Conservation (phyloP, 2,113 vertebrate genomes). For the Opisthocomus hoazin region DNA sequence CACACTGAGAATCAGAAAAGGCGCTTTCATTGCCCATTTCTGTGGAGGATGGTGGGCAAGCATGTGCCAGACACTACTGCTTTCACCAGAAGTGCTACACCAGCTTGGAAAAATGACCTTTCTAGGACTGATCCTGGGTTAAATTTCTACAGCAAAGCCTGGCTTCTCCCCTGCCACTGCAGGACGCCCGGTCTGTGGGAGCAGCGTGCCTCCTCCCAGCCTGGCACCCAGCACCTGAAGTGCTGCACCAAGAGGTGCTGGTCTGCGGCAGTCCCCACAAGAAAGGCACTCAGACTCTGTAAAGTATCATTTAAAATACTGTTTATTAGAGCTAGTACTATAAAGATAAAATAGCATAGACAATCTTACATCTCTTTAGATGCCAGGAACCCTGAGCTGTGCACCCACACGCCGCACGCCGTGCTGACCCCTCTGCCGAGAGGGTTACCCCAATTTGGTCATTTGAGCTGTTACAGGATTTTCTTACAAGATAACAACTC, state of each 20-base stretch:
- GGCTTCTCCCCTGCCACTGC: neutral
- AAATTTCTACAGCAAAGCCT: neutral
- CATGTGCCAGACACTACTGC: neutral
- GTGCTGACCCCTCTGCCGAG: neutral
- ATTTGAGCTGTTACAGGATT: neutral
- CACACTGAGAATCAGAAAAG: neutral
- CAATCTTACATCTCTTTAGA: neutral
- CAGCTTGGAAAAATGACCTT: neutral
- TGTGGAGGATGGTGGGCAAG: neutral
- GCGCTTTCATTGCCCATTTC: neutral
- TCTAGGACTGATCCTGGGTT: neutral
- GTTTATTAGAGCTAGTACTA: neutral
- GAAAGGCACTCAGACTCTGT: neutral
- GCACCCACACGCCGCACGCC: accelerated
- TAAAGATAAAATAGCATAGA: neutral
- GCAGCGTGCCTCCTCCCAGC: neutral
- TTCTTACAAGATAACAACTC: neutral
- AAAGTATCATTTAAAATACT: neutral
- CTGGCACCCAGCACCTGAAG: neutral
- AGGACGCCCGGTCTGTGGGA: neutral
- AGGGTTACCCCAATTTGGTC: neutral
- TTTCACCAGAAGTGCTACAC: neutral
- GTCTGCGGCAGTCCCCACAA: accelerated
- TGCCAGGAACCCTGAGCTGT: neutral
- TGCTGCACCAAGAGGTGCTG: neutral